phyloP scores from a whole-genome alignment of 1,140 invertebrate species.

The Drosophila varians region DNA sequence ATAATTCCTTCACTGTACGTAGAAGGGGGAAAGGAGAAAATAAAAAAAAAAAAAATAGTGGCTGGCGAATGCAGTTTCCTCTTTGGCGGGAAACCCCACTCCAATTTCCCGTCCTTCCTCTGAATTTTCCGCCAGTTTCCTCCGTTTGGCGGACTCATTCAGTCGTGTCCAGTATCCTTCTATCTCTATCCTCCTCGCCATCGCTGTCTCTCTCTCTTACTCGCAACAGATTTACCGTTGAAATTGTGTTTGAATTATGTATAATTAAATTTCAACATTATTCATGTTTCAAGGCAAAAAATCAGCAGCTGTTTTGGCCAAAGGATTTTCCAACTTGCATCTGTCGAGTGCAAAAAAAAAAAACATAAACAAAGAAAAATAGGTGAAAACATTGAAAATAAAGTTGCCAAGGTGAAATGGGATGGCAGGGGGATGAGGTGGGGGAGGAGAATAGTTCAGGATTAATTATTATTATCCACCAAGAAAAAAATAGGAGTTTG shows the following conservation, averaged over 20 bases:
- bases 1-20: too few species aligned
- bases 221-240: slow-evolving; percentile 60
- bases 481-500: too few species aligned
- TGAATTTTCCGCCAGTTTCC: slow-evolving; percentile 31
- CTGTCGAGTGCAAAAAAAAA: slow-evolving; percentile 20
- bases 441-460: too few species aligned
- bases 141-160: slow-evolving; percentile 51
- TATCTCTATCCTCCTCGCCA: not conserved
- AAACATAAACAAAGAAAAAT: not conserved
- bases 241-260: slow-evolving; percentile 75
- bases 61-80: slow-evolving; percentile 5
- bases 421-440: too few species aligned
- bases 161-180: slow-evolving; percentile 18
- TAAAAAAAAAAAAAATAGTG: slow-evolving; percentile 6
- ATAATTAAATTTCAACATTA: slow-evolving; percentile 78
- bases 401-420: slow-evolving; percentile 7
- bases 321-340: slow-evolving; percentile 29
- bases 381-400: not conserved
- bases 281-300: slow-evolving; percentile 61
- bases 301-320: slow-evolving; percentile 44
- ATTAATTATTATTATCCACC: too few species aligned
- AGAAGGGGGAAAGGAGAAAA: not conserved
- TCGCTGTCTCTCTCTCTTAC: not conserved
- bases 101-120: not conserved
- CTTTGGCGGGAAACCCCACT: slow-evolving; percentile 1